A percentile compares a stretch with the other conserved stretches of the same genome.
Conservation (phyloP, 2,113 vertebrate species). For the Crotalus viridis region DNA sequence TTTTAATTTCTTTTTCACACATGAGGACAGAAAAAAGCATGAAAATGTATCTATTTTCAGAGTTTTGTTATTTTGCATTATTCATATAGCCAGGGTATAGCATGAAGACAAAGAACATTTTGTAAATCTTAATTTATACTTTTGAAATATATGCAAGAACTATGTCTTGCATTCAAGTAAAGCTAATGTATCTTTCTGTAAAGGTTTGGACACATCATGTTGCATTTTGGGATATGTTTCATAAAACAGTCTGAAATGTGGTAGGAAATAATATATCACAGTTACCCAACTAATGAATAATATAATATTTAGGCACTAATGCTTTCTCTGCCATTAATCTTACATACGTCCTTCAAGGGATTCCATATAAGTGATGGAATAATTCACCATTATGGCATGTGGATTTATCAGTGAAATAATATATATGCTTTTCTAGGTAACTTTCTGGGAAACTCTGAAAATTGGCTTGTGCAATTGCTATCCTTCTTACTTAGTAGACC, state of each 20-base stretch:
- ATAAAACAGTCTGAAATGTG: conserved; percentile 63
- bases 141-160: conserved; percentile 60
- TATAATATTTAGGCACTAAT: conserved; percentile 48
- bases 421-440: background rate
- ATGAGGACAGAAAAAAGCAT: conserved; percentile 39
- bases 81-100: conserved; percentile 46
- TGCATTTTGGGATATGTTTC: conserved; percentile 64
- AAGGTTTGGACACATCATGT: conserved; percentile 65
- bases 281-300: conserved; percentile 61
- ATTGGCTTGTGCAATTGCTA: background rate
- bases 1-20: conserved; percentile 36
- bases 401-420: background rate
- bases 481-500: background rate
- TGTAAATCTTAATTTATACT: conserved; percentile 44
- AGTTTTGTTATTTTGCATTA: conserved; percentile 49
- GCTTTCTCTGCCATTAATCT: conserved; percentile 40
- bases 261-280: conserved; percentile 67
- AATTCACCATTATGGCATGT: background rate
- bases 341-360: conserved; percentile 18
- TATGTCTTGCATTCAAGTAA: conserved; percentile 61
- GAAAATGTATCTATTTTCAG: conserved; percentile 54
- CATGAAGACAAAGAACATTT: conserved; percentile 53
- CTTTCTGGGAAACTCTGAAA: background rate
- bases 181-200: conserved; percentile 68
- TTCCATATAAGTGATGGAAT: background rate